Conservation (phyloP, 1,140 invertebrate species). For the Nasonia longicornis region DNA sequence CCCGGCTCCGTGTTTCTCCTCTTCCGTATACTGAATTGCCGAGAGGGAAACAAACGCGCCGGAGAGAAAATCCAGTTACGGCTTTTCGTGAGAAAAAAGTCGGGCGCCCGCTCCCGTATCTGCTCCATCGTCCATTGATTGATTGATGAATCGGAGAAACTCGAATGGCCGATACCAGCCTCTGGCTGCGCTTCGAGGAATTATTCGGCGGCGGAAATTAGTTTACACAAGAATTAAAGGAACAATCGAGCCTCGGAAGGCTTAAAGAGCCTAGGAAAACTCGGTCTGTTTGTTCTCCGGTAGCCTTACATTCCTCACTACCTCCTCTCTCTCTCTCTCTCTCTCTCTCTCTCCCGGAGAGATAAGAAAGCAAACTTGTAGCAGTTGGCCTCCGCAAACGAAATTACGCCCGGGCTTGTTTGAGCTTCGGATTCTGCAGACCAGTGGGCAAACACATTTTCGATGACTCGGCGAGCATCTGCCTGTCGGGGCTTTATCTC, state of each 20-base stretch:
- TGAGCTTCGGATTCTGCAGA: neutral
- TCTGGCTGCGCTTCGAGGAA: neutral
- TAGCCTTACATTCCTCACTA: neutral
- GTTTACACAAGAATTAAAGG: neutral
- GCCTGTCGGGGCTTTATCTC: too few relatives aligned
- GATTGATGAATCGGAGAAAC: constrained; percentile 13
- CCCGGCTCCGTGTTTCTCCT: too few relatives aligned
- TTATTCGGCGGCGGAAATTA: neutral
- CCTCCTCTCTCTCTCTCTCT: constrained; percentile 8
- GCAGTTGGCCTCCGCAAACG: neutral
- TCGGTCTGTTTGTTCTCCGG: neutral
- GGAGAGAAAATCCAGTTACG: neutral
- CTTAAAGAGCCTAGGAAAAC: neutral
- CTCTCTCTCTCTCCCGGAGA: constrained; percentile 9
- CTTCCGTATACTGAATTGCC: too few relatives aligned
- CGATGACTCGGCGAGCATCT: constrained; percentile 3
- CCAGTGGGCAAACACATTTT: constrained; percentile 11
- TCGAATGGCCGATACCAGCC: neutral
- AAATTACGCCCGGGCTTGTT: neutral
- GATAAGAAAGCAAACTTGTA: constrained; percentile 16
- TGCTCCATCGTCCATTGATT: neutral
- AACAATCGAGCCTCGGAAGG: too few relatives aligned
- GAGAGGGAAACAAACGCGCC: too few relatives aligned
- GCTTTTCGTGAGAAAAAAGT: neutral
- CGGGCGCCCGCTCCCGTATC: neutral